Base-by-base conservation (phyloP, 2,888 invertebrate species). In the Bruchidius siliquastri region DNA sequence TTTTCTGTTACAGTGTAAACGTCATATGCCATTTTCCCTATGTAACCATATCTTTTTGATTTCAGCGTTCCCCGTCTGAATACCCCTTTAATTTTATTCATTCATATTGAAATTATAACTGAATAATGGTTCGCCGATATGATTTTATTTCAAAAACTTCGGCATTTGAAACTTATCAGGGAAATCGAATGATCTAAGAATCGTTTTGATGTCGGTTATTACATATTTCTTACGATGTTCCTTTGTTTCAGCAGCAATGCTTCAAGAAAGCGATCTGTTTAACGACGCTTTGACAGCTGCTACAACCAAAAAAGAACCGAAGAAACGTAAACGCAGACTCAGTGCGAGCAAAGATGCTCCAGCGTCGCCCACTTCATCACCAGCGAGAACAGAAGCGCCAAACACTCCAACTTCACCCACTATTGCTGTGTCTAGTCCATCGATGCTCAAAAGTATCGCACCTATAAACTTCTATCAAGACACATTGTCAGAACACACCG, bases 201-300 rank as follows among this genome's bases (percentile, higher is more conserved):
- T 8, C 1, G 3, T 49, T 1, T 18, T 49, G 13, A 49, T 8
- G 1, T 13, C 49, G 13, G 49, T 49, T 49, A 13, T 49, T 49
- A 49, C 18, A 49, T 13, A 18, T 13, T 1, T 49, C 18, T 49
- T 49, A 49, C 18, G 66, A 49, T 22, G 20, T 21, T 67, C 71
- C 70, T 75, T 76, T 75, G 73, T 76, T 79, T 30, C 79, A 80
- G 78, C 90, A 93, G 94, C 94, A 87, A 87, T 93, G 79, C 87
- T 97, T 71, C 92, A 95, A 84, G 98, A 98, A 85, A 96, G 96
- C 83, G 95, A 95, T 82, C 92, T 96, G 87, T 98, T 98, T 85
- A 96, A 96, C 93, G 96, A 97, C 86, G 96, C 96, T 0, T 87
- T 98, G 66, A 93, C 93, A 4, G 94, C 93, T 0, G 93, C 94